Conservation (phyloP, 2,797 vertebrate genomes). For the Arrhamphus sclerolepis region DNA sequence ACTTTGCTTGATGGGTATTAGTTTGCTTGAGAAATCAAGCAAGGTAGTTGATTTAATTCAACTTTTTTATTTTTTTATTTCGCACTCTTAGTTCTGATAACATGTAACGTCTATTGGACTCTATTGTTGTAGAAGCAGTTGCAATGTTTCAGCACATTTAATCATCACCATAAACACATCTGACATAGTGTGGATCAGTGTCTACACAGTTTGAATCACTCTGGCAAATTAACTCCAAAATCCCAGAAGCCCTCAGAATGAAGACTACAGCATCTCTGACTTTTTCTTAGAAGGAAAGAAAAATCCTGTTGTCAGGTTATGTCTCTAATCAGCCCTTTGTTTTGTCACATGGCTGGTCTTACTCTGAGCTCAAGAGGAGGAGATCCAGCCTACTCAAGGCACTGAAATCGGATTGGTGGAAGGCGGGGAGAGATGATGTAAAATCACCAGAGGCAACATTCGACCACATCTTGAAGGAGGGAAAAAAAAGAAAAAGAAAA, state of each 20-base stretch:
- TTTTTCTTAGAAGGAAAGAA: conserved; percentile 25
- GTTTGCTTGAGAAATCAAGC: no score
- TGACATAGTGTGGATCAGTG: no score
- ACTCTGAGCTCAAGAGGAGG: conserved; percentile 56
- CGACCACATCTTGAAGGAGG: conserved; percentile 51
- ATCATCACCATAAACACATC: neutral
- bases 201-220: neutral
- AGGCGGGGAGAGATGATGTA: conserved; percentile 80
- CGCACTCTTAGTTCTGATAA: no score
- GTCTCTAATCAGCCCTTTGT: conserved; percentile 61
- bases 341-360: conserved; percentile 75
- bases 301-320: conserved; percentile 49
- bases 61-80: no score
- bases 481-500: neutral
- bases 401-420: conserved; percentile 75
- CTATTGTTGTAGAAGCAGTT: no score
- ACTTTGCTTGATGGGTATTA: no score
- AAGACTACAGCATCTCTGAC: conserved; percentile 4
- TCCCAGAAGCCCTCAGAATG: conserved; percentile 1
- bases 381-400: conserved; percentile 60
- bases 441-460: conserved; percentile 80
- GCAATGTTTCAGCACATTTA: no score
- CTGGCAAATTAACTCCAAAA: neutral
- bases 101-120: no score
- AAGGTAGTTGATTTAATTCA: no score